Evolutionary conservation across 2,888 invertebrate species (phyloP).

Genomic region (Mycogona germanica): DNA sequence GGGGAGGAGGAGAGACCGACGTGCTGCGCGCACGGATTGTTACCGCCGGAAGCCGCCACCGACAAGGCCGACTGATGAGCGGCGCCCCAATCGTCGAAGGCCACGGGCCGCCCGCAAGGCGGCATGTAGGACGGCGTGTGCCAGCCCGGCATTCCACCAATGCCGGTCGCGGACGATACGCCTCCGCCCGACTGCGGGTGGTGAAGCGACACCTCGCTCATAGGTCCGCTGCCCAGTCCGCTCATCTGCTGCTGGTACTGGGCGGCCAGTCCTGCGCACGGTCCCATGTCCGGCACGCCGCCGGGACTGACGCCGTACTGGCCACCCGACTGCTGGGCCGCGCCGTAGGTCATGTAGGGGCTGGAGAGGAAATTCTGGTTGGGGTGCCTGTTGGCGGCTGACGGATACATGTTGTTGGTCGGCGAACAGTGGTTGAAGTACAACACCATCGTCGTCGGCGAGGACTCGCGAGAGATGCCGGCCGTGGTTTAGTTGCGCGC

Average conservation of each 20-base stretch:
- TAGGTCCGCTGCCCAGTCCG: not conserved
- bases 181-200: too few relatives aligned
- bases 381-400: not conserved
- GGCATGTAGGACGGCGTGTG: slow-evolving; percentile 10
- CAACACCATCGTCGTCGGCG: too few relatives aligned
- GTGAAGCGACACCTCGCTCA: too few relatives aligned
- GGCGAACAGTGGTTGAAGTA: not conserved
- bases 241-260: slow-evolving; percentile 3
- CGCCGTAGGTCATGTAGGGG: slow-evolving; percentile 11
- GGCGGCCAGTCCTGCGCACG: slow-evolving; percentile 8
- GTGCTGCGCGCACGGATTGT: slow-evolving; percentile 4
- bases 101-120: slow-evolving; percentile 2
- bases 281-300: slow-evolving; percentile 3
- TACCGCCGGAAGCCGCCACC: not conserved
- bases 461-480: too few relatives aligned
- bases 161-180: too few relatives aligned
- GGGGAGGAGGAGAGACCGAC: not conserved
- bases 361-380: slow-evolving; percentile 4
- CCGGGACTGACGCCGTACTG: slow-evolving; percentile 2
- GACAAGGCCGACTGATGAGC: not conserved
- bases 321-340: not conserved
- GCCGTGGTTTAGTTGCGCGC: too few relatives aligned
- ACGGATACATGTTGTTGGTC: slow-evolving; percentile 10
- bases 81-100: slow-evolving; percentile 2
- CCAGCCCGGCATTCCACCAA: not conserved